A percentile compares a stretch with the other conserved stretches of the same genome.
Conservation (phyloP, 2,113 vertebrate genomes). For the Entelurus aequoreus region DNA sequence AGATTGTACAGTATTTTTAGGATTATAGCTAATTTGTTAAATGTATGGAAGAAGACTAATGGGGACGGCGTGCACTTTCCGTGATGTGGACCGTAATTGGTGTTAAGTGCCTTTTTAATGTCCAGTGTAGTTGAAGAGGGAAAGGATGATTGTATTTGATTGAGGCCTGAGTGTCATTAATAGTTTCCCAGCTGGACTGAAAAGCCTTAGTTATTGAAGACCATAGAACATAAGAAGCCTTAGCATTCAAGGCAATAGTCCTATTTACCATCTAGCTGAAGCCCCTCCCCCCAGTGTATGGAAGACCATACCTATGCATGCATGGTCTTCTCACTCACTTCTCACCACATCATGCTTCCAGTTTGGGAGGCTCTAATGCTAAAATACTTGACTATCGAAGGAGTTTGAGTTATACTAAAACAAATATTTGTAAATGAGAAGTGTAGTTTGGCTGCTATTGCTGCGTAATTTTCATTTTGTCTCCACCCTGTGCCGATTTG, state of each 20-base stretch:
- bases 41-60: conserved; percentile 25
- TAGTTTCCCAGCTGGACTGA: conserved; percentile 69
- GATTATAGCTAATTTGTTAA: conserved; percentile 20
- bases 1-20: conserved; percentile 46
- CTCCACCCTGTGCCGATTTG: conserved; percentile 1
- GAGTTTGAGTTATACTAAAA: conserved; percentile 1
- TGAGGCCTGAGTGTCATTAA: conserved; percentile 14
- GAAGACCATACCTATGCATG: conserved; percentile 7
- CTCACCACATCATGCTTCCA: not conserved
- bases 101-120: conserved; percentile 70
- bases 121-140: conserved; percentile 39
- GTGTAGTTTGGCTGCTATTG: conserved; percentile 49
- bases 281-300: conserved; percentile 9
- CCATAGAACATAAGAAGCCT: conserved; percentile 12
- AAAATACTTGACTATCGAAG: conserved; percentile 13
- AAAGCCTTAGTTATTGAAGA: conserved; percentile 48
- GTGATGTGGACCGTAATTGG: conserved; percentile 46
- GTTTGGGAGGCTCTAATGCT: conserved; percentile 12
- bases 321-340: conserved; percentile 18
- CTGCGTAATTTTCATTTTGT: conserved; percentile 14
- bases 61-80: conserved; percentile 40
- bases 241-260: conserved; percentile 3
- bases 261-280: conserved; percentile 5
- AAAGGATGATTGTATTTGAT: conserved; percentile 8
- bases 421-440: conserved; percentile 22